These are phyloP conservation scores for Holacanthus passer DNA, from an alignment of 2,113 vertebrate genomes.

Conservation along the genomic window DNA sequence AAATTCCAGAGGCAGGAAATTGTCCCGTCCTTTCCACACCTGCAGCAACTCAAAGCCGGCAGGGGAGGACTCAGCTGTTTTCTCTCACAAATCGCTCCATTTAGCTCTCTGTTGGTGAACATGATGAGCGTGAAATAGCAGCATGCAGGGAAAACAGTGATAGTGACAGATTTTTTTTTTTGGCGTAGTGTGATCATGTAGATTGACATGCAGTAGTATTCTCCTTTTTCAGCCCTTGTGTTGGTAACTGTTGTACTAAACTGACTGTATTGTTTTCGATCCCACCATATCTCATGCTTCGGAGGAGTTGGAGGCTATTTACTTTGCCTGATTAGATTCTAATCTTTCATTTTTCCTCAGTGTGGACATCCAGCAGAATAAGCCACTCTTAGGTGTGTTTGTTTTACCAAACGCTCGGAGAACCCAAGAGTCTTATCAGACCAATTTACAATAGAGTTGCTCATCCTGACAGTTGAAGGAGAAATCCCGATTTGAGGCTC, in stretches of 20 bases:
- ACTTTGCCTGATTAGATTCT: constrained; percentile 27
- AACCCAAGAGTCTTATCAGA: constrained; percentile 26
- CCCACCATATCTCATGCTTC: not conserved
- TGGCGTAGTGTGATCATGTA: not conserved
- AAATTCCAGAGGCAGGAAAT: constrained; percentile 69
- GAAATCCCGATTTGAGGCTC: constrained; percentile 7
- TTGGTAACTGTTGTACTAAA: constrained; percentile 21
- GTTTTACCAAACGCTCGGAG: not conserved
- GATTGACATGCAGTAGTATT: constrained; percentile 29
- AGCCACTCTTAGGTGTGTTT: not conserved
- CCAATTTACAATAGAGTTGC: constrained; percentile 37
- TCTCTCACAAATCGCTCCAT: constrained; percentile 58
- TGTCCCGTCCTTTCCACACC: constrained; percentile 67
- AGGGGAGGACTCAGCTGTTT: constrained; percentile 66
- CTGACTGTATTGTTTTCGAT: constrained; percentile 1
- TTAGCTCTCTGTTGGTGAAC: constrained; percentile 62
- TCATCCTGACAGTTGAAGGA: constrained; percentile 33
- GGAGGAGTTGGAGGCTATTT: constrained; percentile 12
- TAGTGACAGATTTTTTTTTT: constrained; percentile 16
- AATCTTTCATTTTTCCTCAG: constrained; percentile 26
- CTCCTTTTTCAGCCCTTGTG: constrained; percentile 25
- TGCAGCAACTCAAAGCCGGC: constrained; percentile 63
- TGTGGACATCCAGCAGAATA: constrained; percentile 28
- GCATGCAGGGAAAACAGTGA: constrained; percentile 4
- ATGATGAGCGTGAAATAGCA: constrained; percentile 55